Evolutionary conservation across 2,797 vertebrate species (phyloP), one percentile per base, ranked within the genome.

Genomic region (Bovichtus diacanthus): DNA sequence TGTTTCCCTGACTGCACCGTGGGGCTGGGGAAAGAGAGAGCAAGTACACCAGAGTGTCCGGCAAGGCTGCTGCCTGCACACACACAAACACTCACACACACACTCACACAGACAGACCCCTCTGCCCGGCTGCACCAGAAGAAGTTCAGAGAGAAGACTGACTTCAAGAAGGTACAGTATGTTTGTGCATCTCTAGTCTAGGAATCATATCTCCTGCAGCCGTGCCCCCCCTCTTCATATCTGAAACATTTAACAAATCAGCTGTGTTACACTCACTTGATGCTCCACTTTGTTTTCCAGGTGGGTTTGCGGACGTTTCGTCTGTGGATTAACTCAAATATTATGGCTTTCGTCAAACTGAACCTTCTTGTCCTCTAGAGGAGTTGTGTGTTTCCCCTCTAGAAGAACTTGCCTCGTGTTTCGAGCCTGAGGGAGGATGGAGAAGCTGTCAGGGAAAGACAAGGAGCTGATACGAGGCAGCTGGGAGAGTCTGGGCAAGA

Each of bases 391-490:
- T 82, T 70, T 72, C 55, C 66, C 31, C 73, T 74, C 64, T 29
- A 74, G 80, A 88, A 85, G 83, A 88, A 82, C 84, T 89, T 81
- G 63, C 77, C 73, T 81, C 25, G 72, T 76, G 75, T 81, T 83
- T 70, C 60, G 70, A 85, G 71, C 76, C 76, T 50, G 72, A 82
- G 80, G 82, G 73, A 93, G 82, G 80, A 96, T 95, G 95, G 95
- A 95, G 85, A 91, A 91, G 80, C 91, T 96, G 90, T 95, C 94
- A 16, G 94, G 82, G 70, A 95, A 95, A 81, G 95, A 96, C 71
- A 96, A 96, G 56, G 95, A 95, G 92, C 94, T 98, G 93, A 97
- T 99, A 90, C 95, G 96, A 80, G 95, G 96, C 93, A 98, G 96
- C 96, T 98, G 98, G 97, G 95, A 84, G 90, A 95, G 90, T 77